Evolutionary conservation across 2,113 vertebrate genomes (phyloP).

Genomic region (Notothenia rossii): DNA sequence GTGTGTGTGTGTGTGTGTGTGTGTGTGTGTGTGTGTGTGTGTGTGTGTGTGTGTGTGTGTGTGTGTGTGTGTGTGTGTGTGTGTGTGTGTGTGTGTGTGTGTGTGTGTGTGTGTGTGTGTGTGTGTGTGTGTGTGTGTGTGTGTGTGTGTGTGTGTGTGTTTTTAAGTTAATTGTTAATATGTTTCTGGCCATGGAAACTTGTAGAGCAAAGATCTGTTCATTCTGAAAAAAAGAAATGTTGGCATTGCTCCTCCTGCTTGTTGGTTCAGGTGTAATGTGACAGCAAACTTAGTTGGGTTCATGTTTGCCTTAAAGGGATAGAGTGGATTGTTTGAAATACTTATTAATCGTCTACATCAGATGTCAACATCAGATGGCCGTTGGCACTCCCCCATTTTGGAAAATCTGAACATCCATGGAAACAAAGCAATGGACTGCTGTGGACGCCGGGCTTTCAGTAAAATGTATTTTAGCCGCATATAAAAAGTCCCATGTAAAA

Average conservation of each 20-base stretch:
- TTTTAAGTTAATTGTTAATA: neutral
- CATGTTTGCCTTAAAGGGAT: neutral
- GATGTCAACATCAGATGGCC: too few species aligned
- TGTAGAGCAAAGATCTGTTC: too few species aligned
- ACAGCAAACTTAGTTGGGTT: neutral
- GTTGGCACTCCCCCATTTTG: too few species aligned
- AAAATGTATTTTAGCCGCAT: too few species aligned
- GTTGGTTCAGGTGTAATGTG: slow-evolving; percentile 9
- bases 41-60: slow-evolving; percentile 3
- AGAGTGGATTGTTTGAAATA: too few species aligned
- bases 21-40: slow-evolving; percentile 18
- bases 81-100: slow-evolving; percentile 7
- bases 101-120: slow-evolving; percentile 16
- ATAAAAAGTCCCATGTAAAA: too few species aligned
- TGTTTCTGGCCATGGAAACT: neutral
- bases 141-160: slow-evolving; percentile 15
- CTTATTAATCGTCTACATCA: too few species aligned
- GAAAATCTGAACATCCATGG: too few species aligned
- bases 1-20: slow-evolving; percentile 3
- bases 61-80: slow-evolving; percentile 22
- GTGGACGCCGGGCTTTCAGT: too few species aligned
- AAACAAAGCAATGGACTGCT: too few species aligned
- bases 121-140: slow-evolving; percentile 7
- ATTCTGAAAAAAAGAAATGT: neutral
- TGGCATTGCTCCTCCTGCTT: neutral